These are phyloP conservation scores for Phrynocephalus forsythii DNA, from an alignment of 2,797 vertebrate genomes.

Conservation along the genomic window DNA sequence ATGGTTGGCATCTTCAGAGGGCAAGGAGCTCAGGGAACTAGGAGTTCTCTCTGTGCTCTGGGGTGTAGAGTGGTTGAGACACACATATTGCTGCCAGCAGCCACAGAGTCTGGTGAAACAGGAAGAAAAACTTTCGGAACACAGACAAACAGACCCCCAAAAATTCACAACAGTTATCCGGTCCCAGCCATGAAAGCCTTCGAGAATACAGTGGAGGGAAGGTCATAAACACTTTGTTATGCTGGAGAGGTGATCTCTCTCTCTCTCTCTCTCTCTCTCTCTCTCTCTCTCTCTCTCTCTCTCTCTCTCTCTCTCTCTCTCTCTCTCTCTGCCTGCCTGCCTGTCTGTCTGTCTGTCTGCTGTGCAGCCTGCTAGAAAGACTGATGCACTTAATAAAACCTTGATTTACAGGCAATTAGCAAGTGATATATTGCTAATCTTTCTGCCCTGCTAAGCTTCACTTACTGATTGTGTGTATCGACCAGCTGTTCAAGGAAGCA, in stretches of 20 bases:
- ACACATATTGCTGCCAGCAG: too few relatives aligned
- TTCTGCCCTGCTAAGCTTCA: background rate
- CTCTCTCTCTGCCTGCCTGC: background rate
- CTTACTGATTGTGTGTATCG: background rate
- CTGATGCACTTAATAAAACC: background rate
- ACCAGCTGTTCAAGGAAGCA: background rate
- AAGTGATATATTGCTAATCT: background rate
- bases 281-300: background rate
- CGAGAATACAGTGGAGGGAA: background rate
- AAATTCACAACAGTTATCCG: too few relatives aligned
- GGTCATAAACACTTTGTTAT: background rate
- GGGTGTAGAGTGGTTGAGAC: too few relatives aligned
- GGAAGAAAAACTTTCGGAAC: too few relatives aligned
- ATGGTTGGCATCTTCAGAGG: too few relatives aligned
- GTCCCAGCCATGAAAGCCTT: too few relatives aligned
- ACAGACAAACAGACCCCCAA: too few relatives aligned
- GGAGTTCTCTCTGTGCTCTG: too few relatives aligned
- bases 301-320: background rate
- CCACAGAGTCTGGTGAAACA: too few relatives aligned
- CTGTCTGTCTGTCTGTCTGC: too few relatives aligned
- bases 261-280: background rate
- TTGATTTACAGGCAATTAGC: background rate
- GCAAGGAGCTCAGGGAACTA: too few relatives aligned
- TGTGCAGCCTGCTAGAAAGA: background rate
- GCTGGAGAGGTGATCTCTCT: background rate